Evolutionary conservation across 1,140 invertebrate species (phyloP).

Genomic region (Diplogasteroides magnus): DNA sequence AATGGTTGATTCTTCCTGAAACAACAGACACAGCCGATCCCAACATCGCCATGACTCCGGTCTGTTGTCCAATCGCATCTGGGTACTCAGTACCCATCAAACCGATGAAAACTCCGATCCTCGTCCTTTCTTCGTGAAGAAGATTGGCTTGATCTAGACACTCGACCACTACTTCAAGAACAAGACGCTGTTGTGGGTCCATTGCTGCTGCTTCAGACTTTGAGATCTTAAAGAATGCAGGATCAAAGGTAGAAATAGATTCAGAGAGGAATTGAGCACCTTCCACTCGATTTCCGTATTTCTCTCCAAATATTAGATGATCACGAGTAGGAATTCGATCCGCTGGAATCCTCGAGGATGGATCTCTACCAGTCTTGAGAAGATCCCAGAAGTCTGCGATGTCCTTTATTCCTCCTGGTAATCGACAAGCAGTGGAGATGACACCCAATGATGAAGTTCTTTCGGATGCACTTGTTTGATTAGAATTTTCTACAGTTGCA

Average conservation of each 20-base stretch:
- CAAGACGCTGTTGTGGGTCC: slow-evolving; percentile 31
- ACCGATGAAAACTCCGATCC: slow-evolving; percentile 23
- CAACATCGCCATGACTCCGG: slow-evolving; percentile 25
- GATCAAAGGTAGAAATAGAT: slow-evolving; percentile 26
- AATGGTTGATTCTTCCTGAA: slow-evolving; percentile 12
- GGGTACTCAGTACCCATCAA: slow-evolving; percentile 32
- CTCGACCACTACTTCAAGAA: slow-evolving; percentile 17
- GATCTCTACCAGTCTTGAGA: slow-evolving; percentile 30
- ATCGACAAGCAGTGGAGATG: slow-evolving; percentile 19
- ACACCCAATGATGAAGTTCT: too few relatives aligned
- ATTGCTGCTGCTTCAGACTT: slow-evolving; percentile 31
- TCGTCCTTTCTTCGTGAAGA: neutral
- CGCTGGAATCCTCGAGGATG: slow-evolving; percentile 27
- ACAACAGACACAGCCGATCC: slow-evolving; percentile 27
- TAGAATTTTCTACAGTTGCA: too few relatives aligned
- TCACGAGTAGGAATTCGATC: slow-evolving; percentile 24
- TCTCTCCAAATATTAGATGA: slow-evolving; percentile 23
- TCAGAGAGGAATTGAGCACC: slow-evolving; percentile 29
- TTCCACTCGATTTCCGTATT: slow-evolving; percentile 11
- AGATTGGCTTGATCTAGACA: neutral
- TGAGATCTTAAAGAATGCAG: slow-evolving; percentile 34
- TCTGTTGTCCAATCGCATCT: slow-evolving; percentile 28
- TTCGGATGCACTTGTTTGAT: too few relatives aligned
- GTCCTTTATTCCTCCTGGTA: slow-evolving; percentile 24
- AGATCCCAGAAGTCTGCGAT: slow-evolving; percentile 30